Base-by-base conservation (phyloP, 2,113 vertebrate genomes). In the Leucoraja erinaceus region DNA sequence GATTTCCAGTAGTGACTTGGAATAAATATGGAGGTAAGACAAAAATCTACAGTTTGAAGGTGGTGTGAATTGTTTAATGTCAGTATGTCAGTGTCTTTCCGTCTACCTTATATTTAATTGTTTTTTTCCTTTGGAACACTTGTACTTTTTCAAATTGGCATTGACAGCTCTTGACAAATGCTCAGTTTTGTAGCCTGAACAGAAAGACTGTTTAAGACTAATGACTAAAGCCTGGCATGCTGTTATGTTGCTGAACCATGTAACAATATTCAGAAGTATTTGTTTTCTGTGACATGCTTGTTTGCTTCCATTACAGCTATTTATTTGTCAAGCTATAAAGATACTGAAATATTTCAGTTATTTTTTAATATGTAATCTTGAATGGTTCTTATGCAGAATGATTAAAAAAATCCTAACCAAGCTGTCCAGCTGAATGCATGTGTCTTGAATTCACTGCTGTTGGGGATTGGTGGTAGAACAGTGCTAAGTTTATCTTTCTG, bases 1-100 rank as follows among this genome's bases (percentile, higher is more conserved):
- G 70, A 72, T 66, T 93, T 54, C 33, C 22, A 84, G 16, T 66
- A 11, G 38, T 20, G 66, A 93, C 20, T 66, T 70, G 76, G 77
- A 33, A 68, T 84, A 25, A 93, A 22, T 68, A 93, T 93, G 93
- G 93, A 93, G 77, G 93, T 93, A 93, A 93, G 93, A 78, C 18
- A 77, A n/a, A 54, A 93, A 77, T 61, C 70, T 75, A 5, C 54
- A 75, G 63, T 77, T 93, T 75, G 5, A 59, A 25, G 33, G 33
- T 38, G 5, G 6, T 14, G 16, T 0, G 28, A 66, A 4, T 47
- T 47, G 5, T 11, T 47, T 92, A 76, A 76, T 76, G 72, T 18
- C 33, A 28, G 54, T 33, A 75, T 77, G 33, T 12, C 77, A 25
- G 72, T 93, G 20, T 25, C 18, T 59, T 78, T 61, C 5, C 28